Evolutionary conservation across 2,888 invertebrate genomes (phyloP), one percentile per base, ranked within the genome.

Genomic region (Horisme vitalbata): DNA sequence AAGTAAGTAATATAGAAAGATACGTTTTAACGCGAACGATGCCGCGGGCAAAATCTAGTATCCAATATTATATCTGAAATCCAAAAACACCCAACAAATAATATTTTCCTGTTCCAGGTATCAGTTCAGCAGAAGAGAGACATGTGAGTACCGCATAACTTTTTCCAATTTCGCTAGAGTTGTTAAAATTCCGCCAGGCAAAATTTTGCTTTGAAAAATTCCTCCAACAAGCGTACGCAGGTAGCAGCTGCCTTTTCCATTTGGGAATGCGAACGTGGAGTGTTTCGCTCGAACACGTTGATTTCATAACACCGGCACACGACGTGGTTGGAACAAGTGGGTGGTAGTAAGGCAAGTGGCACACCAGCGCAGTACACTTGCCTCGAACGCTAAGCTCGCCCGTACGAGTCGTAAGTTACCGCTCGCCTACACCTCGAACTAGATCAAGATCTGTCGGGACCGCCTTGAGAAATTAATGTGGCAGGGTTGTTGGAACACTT

Each of bases 261-360:
- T 85, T 81, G 80, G 80, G 79, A 84, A 77, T 75, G 80, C 73
- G 78, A 78, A 77, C 68, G 71, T 68, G 78, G 75, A 83, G 84
- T 81, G 83, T 81, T 80, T 75, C 80, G 85, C 87, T 86, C 82
- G 80, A 86, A 85, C 88, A 85, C 88, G 88, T 83, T 88, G 88
- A 89, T 89, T 89, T 89, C 88, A 89, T 87, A 87, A 88, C 87
- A 83, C 79, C 44, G 78, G 75, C 75, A 48, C 47, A 41, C 41
- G 50, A 49, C 73, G 80, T 72, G 79, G 71, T 79, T 82, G 83
- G 75, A 83, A 84, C 84, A 85, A 87, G 88, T 84, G 85, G 87
- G 88, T 79, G 85, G 85, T 31, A 31, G 41, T 74, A 79, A 80
- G 79, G 83, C 80, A 81, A 83, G 80, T 81, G 79, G 74, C 75